A percentile compares a stretch with the other conserved stretches of the same genome.
Evolutionary conservation across 2,888 invertebrate genomes (phyloP).

Genomic region (Leucophenga montana): DNA sequence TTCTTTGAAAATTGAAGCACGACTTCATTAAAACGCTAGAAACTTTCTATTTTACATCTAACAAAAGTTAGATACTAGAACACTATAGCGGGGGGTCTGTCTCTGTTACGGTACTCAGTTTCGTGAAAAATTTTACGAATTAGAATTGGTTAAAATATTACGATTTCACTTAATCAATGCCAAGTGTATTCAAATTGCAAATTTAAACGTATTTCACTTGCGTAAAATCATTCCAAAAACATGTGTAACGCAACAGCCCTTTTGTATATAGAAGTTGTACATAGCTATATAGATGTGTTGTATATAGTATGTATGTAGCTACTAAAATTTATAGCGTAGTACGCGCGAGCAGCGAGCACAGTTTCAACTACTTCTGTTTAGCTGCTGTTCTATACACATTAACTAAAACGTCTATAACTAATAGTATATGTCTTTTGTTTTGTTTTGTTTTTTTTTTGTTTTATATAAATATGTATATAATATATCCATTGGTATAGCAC

Average conservation of each 20-base stretch:
- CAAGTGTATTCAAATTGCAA: no score
- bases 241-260: no score
- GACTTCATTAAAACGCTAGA: neutral
- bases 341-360: no score
- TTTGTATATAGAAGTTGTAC: neutral
- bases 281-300: neutral
- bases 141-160: no score
- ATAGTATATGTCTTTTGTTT: neutral
- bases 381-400: neutral
- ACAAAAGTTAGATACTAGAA: constrained; percentile 61
- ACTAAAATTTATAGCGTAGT: neutral
- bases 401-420: neutral
- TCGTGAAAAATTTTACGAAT: no score
- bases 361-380: neutral
- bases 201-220: no score
- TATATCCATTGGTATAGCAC: constrained; percentile 58
- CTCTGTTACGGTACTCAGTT: no score
- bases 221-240: no score
- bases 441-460: neutral
- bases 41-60: constrained; percentile 52
- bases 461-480: constrained; percentile 34
- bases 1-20: no score
- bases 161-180: no score
- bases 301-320: neutral
- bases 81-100: no score